Percentiles rank a stretch among this genome's conserved stretches.
These are phyloP conservation scores for Conger conger DNA, from an alignment of 2,113 vertebrate genomes.

Conservation along the genomic window DNA sequence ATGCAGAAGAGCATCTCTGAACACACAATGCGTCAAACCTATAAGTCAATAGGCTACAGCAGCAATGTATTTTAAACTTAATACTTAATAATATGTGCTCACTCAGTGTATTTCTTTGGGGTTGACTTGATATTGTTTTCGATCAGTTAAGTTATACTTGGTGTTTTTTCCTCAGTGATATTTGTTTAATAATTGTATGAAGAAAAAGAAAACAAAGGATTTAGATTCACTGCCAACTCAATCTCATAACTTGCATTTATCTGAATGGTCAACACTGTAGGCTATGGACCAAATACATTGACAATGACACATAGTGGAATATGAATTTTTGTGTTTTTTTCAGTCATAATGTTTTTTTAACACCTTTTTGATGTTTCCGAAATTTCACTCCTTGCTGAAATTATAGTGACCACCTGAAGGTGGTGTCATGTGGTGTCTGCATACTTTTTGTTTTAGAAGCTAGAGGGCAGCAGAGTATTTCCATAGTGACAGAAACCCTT, in stretches of 20 bases:
- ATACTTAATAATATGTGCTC: too few species aligned
- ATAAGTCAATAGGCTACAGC: too few species aligned
- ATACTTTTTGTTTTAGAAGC: constrained; percentile 13
- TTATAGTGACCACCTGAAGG: not conserved
- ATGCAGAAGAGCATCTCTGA: too few species aligned
- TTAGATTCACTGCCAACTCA: not conserved
- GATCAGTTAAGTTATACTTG: not conserved
- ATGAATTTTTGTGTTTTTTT: too few species aligned
- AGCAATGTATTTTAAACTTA: too few species aligned
- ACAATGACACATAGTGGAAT: too few species aligned
- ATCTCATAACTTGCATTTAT: not conserved
- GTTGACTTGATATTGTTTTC: not conserved
- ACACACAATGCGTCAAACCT: too few species aligned
- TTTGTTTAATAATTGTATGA: not conserved
- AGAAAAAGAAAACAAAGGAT: not conserved
- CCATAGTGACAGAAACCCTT: not conserved
- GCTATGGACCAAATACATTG: not conserved
- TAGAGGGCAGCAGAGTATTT: constrained; percentile 60
- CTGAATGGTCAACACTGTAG: not conserved
- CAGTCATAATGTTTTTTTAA: too few species aligned
- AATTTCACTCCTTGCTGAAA: not conserved
- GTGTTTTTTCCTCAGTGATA: not conserved
- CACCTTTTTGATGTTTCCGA: not conserved
- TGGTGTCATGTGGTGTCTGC: not conserved
- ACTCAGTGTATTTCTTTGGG: not conserved